Conservation (phyloP, 2,797 vertebrate genomes). For the Spondyliosoma cantharus region DNA sequence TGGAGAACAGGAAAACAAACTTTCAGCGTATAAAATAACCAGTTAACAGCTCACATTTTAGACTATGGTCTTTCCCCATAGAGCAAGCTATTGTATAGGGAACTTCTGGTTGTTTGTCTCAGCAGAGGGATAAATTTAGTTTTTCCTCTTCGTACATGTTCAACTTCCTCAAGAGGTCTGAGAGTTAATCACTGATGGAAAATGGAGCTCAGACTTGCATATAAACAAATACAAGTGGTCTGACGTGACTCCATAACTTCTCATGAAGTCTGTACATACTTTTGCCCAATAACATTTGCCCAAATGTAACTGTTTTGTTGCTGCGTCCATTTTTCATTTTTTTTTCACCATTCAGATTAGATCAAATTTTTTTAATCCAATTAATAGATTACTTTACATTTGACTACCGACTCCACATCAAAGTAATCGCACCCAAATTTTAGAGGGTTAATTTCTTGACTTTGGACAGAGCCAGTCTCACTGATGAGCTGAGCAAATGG, state of each 20-base stretch:
- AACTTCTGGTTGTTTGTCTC: slow-evolving; percentile 64
- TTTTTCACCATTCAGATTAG: too few relatives aligned
- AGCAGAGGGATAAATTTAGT: slow-evolving; percentile 50
- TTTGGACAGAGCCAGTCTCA: too few relatives aligned
- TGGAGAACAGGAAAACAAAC: slow-evolving; percentile 10
- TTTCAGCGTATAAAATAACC: background rate
- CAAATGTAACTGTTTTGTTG: too few relatives aligned
- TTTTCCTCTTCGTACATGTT: slow-evolving; percentile 58
- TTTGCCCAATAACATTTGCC: slow-evolving; percentile 18
- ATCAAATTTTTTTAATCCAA: too few relatives aligned
- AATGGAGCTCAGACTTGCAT: slow-evolving; percentile 24
- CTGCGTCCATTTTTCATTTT: too few relatives aligned
- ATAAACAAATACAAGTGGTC: slow-evolving; percentile 56
- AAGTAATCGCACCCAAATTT: too few relatives aligned
- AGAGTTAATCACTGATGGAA: slow-evolving; percentile 39
- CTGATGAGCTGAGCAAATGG: too few relatives aligned
- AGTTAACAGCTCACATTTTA: background rate
- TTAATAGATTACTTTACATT: too few relatives aligned
- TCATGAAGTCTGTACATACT: slow-evolving; percentile 50
- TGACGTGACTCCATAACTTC: slow-evolving; percentile 42
- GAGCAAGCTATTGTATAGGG: slow-evolving; percentile 46
- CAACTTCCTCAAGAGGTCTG: slow-evolving; percentile 55
- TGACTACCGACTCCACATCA: too few relatives aligned
- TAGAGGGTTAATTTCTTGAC: too few relatives aligned
- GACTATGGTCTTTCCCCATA: slow-evolving; percentile 23